Percentiles rank a stretch among this genome's conserved stretches.
Evolutionary conservation across 2,797 vertebrate genomes (phyloP).

Genomic region (Cryptoprocta ferox): DNA sequence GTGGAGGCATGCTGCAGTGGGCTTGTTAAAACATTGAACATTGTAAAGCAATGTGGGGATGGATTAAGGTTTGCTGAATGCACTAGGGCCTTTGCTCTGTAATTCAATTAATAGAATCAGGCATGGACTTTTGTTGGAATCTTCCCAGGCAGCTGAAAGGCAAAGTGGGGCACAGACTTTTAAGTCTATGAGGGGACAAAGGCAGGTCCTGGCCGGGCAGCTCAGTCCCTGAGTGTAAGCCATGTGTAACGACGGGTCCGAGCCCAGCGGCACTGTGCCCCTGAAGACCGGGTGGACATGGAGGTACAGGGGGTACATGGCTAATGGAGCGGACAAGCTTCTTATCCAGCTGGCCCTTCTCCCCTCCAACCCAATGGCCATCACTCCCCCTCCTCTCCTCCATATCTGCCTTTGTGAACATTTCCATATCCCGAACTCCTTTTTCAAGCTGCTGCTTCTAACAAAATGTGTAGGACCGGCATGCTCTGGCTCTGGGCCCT

Average conservation of each 20-base stretch:
- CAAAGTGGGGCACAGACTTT: conserved; percentile 59
- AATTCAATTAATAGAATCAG: conserved; percentile 46
- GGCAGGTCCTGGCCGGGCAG: not conserved
- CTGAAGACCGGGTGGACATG: not conserved
- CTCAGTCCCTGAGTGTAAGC: rapidly evolving
- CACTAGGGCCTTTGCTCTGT: conserved; percentile 27
- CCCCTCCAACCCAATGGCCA: not conserved
- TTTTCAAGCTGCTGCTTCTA: not conserved
- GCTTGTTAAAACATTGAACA: conserved; percentile 58
- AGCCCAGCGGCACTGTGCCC: not conserved
- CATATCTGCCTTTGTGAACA: not conserved
- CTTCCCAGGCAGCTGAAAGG: not conserved
- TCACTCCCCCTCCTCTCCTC: not conserved
- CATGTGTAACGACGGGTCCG: rapidly evolving
- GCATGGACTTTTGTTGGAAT: conserved; percentile 45
- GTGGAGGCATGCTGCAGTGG: conserved; percentile 14
- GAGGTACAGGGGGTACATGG: rapidly evolving
- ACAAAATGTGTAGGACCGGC: not conserved
- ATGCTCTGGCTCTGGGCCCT: not conserved
- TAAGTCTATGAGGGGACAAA: not conserved
- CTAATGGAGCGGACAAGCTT: not conserved
- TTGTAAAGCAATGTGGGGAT: conserved; percentile 41
- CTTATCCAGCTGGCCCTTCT: not conserved
- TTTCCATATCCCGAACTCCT: not conserved
- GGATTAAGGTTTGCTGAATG: not conserved